Conservation (phyloP, 2,113 vertebrate genomes). For the Malaclemys terrapin region DNA sequence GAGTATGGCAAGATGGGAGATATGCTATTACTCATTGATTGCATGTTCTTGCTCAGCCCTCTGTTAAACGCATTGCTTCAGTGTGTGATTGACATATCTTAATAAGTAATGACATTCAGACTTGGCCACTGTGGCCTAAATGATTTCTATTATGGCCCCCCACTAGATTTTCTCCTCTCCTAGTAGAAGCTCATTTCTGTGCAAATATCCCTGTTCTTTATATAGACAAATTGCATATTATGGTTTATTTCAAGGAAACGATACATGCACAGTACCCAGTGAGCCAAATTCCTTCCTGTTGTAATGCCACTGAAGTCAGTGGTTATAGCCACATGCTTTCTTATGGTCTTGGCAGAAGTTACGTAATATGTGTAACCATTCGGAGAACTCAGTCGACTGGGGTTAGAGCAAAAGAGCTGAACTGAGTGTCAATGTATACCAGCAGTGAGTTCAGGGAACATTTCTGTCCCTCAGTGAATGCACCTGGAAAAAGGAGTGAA, state of each 20-base stretch:
- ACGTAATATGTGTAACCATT: neutral
- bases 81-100: neutral
- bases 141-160: neutral
- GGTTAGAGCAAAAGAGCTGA: neutral
- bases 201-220: neutral
- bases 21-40: neutral
- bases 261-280: neutral
- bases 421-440: neutral
- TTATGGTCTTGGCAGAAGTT: neutral
- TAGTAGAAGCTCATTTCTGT: neutral
- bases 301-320: neutral
- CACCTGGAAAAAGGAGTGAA: neutral
- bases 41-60: neutral
- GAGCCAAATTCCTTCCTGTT: neutral
- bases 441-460: neutral
- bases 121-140: neutral
- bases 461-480: neutral
- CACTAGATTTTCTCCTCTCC: neutral
- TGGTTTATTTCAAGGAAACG: neutral
- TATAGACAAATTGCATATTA: neutral
- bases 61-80: neutral
- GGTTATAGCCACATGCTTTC: neutral
- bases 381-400: neutral
- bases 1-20: neutral
- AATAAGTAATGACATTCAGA: neutral